phyloP scores from a whole-genome alignment of 2,113 vertebrate genomes.

The Dasyurus viverrinus region DNA sequence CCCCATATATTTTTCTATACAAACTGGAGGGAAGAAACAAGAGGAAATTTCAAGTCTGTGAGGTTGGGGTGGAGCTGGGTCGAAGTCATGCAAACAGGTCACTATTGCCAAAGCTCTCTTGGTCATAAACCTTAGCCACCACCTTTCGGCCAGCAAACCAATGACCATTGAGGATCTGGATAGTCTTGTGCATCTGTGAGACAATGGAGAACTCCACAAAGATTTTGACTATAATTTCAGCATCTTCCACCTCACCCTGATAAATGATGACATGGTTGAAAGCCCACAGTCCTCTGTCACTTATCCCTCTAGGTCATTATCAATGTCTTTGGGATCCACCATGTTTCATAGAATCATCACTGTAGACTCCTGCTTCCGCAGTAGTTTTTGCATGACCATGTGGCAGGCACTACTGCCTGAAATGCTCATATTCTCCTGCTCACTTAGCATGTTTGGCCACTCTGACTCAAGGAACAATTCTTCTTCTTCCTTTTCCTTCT shows the following conservation, averaged over 20 bases:
- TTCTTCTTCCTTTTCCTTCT: conserved; percentile 93
- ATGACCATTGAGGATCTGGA: conserved; percentile 97
- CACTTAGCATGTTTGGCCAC: conserved; percentile 94
- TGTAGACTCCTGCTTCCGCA: conserved; percentile 96
- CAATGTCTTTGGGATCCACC: conserved; percentile 98
- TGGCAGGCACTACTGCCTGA: conserved; percentile 94
- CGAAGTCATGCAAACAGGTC: conserved; percentile 94
- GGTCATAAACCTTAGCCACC: conserved; percentile 96
- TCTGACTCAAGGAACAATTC: conserved; percentile 90
- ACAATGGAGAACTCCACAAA: conserved; percentile 98
- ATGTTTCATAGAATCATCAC: conserved; percentile 99
- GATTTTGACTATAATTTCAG: conserved; percentile 98
- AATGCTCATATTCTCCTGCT: conserved; percentile 97
- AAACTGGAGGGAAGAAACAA: conserved; percentile 49
- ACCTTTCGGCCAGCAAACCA: conserved; percentile 99
- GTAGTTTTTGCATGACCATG: conserved; percentile 96
- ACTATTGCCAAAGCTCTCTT: conserved; percentile 97
- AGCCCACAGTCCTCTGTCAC: conserved; percentile 96
- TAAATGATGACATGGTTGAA: conserved; percentile 99
- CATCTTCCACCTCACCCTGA: conserved; percentile 97
- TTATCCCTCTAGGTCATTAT: conserved; percentile 96
- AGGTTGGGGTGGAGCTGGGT: neutral
- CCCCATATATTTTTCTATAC: conserved; percentile 42
- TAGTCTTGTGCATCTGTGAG: conserved; percentile 97
- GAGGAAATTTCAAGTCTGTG: conserved; percentile 61